Conservation (phyloP, 2,113 vertebrate genomes). For the Amazona vittata region DNA sequence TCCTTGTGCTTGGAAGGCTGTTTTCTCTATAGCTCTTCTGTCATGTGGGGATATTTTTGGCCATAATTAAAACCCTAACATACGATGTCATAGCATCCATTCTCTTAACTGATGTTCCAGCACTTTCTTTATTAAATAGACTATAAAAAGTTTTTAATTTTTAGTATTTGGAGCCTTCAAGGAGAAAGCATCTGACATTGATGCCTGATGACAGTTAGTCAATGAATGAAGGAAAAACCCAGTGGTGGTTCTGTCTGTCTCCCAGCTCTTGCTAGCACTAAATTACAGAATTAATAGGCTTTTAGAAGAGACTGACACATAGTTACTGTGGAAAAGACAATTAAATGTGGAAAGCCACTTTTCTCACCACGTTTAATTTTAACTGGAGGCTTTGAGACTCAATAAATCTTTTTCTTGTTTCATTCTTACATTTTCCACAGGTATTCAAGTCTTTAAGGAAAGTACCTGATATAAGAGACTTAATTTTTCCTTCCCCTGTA, state of each 20-base stretch:
- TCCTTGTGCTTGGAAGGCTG: not conserved
- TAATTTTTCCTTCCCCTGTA: not conserved
- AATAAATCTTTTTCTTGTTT: conserved; percentile 75
- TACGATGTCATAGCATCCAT: not conserved
- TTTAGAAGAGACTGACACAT: conserved; percentile 76
- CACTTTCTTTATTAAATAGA: conserved; percentile 51
- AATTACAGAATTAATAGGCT: conserved; percentile 82
- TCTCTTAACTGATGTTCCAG: conserved; percentile 61
- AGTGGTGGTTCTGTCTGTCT: conserved; percentile 39
- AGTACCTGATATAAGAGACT: not conserved
- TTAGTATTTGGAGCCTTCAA: conserved; percentile 59
- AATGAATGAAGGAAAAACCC: conserved; percentile 52
- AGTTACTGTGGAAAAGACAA: conserved; percentile 77
- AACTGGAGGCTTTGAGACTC: conserved; percentile 70
- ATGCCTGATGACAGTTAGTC: conserved; percentile 74
- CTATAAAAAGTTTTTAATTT: conserved; percentile 66
- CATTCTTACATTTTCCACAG: conserved; percentile 42
- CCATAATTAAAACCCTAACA: conserved; percentile 52
- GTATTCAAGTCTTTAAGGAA: conserved; percentile 28
- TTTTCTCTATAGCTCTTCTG: not conserved
- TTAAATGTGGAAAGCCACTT: conserved; percentile 77
- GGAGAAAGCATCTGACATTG: conserved; percentile 59
- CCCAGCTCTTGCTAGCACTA: conserved; percentile 57
- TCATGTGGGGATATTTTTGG: conserved; percentile 42
- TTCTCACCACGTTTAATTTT: conserved; percentile 75